Evolutionary conservation across 2,797 vertebrate species (phyloP), one percentile per base, ranked within the genome.

Genomic region (Sebastes itinus): DNA sequence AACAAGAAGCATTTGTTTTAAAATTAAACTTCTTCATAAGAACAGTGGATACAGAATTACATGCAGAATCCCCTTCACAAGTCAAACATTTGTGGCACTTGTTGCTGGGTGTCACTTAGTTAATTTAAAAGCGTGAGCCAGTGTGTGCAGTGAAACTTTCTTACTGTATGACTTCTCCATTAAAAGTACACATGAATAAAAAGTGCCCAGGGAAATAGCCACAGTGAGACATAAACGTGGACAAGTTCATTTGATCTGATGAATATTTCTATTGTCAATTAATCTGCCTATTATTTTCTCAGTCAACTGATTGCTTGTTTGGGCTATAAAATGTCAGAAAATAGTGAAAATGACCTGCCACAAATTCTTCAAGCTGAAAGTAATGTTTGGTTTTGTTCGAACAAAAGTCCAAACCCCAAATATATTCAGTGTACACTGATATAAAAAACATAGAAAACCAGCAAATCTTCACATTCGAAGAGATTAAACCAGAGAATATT

Each of bases 71-170:
- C 42, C 14, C 42, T 46, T 46, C 42, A 46, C 16, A 46, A 69
- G 70, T 70, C 70, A 78, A 76, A 58, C 33, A 69, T 78, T 27
- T 55, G 16, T 28, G 54, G 13, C 11, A 8, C 52, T 52, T 69
- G 66, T 78, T 79, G 27, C 25, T 58, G 23, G 69, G 10, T 49
- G 42, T 67, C 1, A 3, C 9, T 46, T 11, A 32, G 32, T 74
- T 28, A 2, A 68, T n/a, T 6, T 42, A 42, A 61, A 23, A 52
- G 20, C 0, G 0, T 38, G 6, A 55, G 5, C 27, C 13, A 5
- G 55, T 20, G 6, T 54, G 14, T 38, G 11, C 46, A 27, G 56
- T 14, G 23, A 25, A 11, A 58, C 18, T 6, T 69, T 6, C 59
- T 10, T 22, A n/a, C n/a, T n/a, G n/a, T n/a, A 11, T 30, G 8